A percentile compares a stretch with the other conserved stretches of the same genome.
phyloP scores from a whole-genome alignment of 2,797 vertebrate genomes.

The Crenuchus spilurus region DNA sequence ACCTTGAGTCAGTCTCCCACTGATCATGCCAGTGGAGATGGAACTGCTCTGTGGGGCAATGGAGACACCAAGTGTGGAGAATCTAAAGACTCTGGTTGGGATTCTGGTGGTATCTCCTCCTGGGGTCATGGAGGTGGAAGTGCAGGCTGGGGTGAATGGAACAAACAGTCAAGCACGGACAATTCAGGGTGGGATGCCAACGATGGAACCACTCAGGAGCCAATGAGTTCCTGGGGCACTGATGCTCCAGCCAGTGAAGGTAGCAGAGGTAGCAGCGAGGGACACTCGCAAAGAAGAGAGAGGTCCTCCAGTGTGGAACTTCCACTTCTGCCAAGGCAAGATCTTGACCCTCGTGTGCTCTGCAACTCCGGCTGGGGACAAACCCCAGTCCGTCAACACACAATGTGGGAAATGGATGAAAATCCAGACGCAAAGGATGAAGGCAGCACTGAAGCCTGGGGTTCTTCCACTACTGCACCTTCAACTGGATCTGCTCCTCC shows the following conservation, averaged over 20 bases:
- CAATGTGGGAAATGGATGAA: conserved; percentile 88
- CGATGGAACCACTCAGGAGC: conserved; percentile 75
- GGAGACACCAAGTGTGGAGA: conserved; percentile 83
- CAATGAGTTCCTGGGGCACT: conserved; percentile 80
- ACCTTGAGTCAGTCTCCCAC: conserved; percentile 85
- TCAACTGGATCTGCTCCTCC: conserved; percentile 60
- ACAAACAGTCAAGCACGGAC: conserved; percentile 82
- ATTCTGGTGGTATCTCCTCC: conserved; percentile 75
- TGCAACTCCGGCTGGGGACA: conserved; percentile 89
- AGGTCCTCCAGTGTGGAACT: conserved; percentile 75
- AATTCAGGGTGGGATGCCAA: conserved; percentile 80
- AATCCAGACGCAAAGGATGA: conserved; percentile 83
- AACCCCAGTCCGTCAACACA: conserved; percentile 88
- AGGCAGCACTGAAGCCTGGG: conserved; percentile 87
- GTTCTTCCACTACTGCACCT: conserved; percentile 70
- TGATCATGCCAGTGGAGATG: conserved; percentile 80
- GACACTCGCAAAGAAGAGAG: conserved; percentile 74
- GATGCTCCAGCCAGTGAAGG: conserved; percentile 79
- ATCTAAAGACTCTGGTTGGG: conserved; percentile 82
- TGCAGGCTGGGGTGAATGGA: conserved; percentile 81
- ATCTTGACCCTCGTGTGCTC: conserved; percentile 87
- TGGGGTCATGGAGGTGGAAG: conserved; percentile 76
- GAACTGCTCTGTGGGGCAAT: conserved; percentile 82
- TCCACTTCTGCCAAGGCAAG: conserved; percentile 82
- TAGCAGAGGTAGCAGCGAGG: conserved; percentile 83